Conservation (phyloP, 2,797 vertebrate species). For the Molossus molossus region DNA sequence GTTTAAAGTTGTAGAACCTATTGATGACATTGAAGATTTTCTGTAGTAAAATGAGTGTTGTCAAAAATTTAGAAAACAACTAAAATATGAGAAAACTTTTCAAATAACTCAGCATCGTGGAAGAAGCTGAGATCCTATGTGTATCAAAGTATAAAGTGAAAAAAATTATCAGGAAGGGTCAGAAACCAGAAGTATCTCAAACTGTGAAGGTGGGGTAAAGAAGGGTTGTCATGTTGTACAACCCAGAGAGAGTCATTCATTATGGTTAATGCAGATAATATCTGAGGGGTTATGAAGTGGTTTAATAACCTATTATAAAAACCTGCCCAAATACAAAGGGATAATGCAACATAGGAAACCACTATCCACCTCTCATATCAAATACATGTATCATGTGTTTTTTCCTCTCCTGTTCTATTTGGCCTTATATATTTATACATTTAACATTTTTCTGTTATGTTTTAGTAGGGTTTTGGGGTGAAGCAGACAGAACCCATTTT, state of each 20-base stretch:
- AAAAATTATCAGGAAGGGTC: background rate
- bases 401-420: background rate
- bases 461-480: background rate
- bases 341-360: background rate
- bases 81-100: background rate
- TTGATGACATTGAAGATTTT: background rate
- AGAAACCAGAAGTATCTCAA: background rate
- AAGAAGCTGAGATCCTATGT: background rate
- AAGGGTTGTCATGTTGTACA: background rate
- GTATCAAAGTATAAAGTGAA: background rate
- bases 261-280: background rate
- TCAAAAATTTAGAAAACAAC: conserved; percentile 23
- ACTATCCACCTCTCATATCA: background rate
- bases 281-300: background rate
- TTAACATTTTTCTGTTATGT: background rate
- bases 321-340: background rate
- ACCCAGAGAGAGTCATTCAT: background rate
- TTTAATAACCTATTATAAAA: background rate
- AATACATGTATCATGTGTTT: background rate
- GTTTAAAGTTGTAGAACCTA: background rate
- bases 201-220: background rate
- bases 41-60: background rate
- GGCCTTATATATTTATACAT: background rate
- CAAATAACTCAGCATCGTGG: background rate
- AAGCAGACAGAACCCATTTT: background rate